Percentiles rank a stretch among this genome's conserved stretches.
Evolutionary conservation across 2,888 invertebrate species (phyloP).

Genomic region (Ichneumoninae sp.): DNA sequence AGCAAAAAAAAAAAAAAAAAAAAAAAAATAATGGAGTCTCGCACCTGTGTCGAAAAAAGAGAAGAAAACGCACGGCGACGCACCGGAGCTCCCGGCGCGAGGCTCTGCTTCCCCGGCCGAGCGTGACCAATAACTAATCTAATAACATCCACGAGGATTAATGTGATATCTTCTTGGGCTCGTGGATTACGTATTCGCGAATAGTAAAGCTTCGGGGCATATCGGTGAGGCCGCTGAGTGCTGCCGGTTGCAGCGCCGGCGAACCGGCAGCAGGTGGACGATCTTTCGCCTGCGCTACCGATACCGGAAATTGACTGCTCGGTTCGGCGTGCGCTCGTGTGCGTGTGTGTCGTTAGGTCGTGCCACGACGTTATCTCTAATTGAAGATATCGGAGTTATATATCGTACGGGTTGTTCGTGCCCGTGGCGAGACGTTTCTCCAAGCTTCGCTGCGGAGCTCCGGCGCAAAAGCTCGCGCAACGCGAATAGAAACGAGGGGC

Average conservation of each 20-base stretch:
- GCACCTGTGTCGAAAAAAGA: slow-evolving; percentile 9
- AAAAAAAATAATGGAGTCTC: neutral
- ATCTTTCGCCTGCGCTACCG: slow-evolving; percentile 37
- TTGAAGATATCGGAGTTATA: slow-evolving; percentile 48
- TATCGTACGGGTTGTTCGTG: slow-evolving; percentile 43
- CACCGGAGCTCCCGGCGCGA: slow-evolving; percentile 37
- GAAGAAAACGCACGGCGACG: neutral
- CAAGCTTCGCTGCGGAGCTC: neutral
- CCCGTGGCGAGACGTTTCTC: slow-evolving; percentile 23
- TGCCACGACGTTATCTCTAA: slow-evolving; percentile 48
- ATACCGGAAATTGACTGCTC: slow-evolving; percentile 46
- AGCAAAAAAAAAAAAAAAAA: neutral
- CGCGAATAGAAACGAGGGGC: slow-evolving; percentile 14
- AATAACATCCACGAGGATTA: slow-evolving; percentile 63
- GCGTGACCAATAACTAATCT: slow-evolving; percentile 77
- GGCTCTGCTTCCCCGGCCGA: slow-evolving; percentile 67
- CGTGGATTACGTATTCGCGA: slow-evolving; percentile 43
- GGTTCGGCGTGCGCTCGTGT: neutral
- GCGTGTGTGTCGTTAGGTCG: slow-evolving; percentile 13
- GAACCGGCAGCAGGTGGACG: slow-evolving; percentile 26
- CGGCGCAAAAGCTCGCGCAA: slow-evolving; percentile 4
- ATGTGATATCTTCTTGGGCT: slow-evolving; percentile 50
- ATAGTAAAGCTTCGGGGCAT: slow-evolving; percentile 48
- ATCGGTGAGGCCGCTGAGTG: neutral
- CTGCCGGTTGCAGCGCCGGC: slow-evolving; percentile 4